Evolutionary conservation across 1,140 invertebrate species (phyloP).

Genomic region (Papilio polytes): DNA sequence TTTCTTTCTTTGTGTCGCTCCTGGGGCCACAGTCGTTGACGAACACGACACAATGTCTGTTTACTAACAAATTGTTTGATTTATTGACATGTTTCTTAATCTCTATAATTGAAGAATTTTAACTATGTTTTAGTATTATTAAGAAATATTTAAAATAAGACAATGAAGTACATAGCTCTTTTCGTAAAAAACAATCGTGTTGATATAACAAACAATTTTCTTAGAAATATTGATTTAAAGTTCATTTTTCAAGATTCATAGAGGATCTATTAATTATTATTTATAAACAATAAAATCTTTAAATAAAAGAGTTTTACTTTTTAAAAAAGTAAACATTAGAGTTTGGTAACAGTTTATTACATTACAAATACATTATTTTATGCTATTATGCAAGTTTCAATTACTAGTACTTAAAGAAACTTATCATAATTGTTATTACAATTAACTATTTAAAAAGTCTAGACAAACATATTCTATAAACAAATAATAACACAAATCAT

Average conservation of each 20-base stretch:
- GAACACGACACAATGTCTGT: constrained; percentile 63
- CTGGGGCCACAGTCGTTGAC: constrained; percentile 61
- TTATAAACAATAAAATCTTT: not conserved
- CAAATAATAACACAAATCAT: not conserved
- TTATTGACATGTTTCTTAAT: constrained; percentile 8
- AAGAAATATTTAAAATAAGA: not conserved
- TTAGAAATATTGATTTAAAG: not conserved
- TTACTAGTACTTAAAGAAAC: too few species aligned
- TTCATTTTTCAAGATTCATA: too few species aligned
- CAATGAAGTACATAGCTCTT: not conserved
- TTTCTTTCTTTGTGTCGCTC: constrained; percentile 64
- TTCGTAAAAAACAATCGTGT: not conserved
- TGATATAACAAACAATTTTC: not conserved
- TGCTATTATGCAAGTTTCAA: not conserved
- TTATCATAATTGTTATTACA: not conserved
- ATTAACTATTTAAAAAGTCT: not conserved
- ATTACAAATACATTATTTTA: not conserved
- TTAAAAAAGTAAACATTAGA: not conserved
- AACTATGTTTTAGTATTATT: not conserved
- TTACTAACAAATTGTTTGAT: constrained; percentile 59
- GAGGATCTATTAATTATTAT: not conserved
- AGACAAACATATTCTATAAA: not conserved
- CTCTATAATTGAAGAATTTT: not conserved
- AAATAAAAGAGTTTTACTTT: too few species aligned
- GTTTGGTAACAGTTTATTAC: too few species aligned